Percentiles rank a stretch among this genome's conserved stretches.
These are phyloP conservation scores for Drosophila atripex DNA, from an alignment of 2,888 invertebrate species.

Conservation along the genomic window DNA sequence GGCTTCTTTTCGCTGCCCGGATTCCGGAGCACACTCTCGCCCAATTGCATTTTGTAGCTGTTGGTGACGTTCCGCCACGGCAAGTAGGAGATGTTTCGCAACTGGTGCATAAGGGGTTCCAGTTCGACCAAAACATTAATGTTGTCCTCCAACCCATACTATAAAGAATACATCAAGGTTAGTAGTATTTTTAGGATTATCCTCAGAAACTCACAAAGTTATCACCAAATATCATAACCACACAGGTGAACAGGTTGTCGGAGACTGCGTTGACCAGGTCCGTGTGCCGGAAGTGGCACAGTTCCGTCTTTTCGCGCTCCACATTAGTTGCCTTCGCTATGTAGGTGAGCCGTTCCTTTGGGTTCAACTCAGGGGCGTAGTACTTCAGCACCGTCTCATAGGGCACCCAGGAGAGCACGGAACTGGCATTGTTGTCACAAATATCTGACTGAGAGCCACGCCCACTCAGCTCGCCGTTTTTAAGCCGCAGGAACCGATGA, in stretches of 20 bases:
- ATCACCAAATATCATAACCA: slow-evolving; percentile 81
- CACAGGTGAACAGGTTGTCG: slow-evolving; percentile 75
- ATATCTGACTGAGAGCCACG: slow-evolving; percentile 71
- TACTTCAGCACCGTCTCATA: slow-evolving; percentile 66
- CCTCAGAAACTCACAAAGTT: slow-evolving; percentile 74
- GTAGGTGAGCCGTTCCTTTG: slow-evolving; percentile 79
- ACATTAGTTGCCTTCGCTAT: slow-evolving; percentile 81
- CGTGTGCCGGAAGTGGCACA: slow-evolving; percentile 80
- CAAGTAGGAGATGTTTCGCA: slow-evolving; percentile 77
- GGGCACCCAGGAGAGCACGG: slow-evolving; percentile 80
- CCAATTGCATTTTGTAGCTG: slow-evolving; percentile 79
- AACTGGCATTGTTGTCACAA: slow-evolving; percentile 58
- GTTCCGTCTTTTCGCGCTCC: slow-evolving; percentile 75
- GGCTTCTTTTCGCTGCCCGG: slow-evolving; percentile 71
- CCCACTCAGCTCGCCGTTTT: slow-evolving; percentile 76
- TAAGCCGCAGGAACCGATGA: slow-evolving; percentile 76
- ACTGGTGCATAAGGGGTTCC: slow-evolving; percentile 77
- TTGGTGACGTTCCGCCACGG: slow-evolving; percentile 79
- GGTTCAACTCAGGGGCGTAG: slow-evolving; percentile 75
- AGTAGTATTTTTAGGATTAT: background rate
- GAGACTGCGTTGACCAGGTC: slow-evolving; percentile 73
- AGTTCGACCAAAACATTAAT: slow-evolving; percentile 81
- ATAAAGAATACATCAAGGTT: background rate
- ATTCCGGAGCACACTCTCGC: slow-evolving; percentile 70
- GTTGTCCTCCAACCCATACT: slow-evolving; percentile 78